Evolutionary conservation across 2,888 invertebrate species (phyloP).

Genomic region (Geophilus truncorum): DNA sequence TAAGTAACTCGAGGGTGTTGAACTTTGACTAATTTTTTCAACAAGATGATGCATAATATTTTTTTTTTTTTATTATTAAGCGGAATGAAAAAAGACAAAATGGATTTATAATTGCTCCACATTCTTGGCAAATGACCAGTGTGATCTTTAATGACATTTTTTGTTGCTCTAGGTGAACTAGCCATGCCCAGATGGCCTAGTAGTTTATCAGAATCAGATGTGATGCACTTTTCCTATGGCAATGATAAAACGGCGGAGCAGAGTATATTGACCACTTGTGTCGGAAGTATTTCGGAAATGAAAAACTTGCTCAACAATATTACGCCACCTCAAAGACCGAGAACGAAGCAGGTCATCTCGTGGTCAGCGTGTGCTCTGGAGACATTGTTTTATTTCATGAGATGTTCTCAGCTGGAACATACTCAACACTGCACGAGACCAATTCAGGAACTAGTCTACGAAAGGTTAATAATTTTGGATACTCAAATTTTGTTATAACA

Average conservation of each 20-base stretch:
- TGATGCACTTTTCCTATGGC: conserved; percentile 34
- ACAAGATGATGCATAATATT: neutral
- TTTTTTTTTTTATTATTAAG: neutral
- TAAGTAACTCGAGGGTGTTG: neutral
- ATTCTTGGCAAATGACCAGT: neutral
- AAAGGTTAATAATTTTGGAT: too few relatives aligned
- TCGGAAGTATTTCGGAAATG: conserved; percentile 73
- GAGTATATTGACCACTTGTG: conserved; percentile 77
- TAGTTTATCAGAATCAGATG: conserved; percentile 42
- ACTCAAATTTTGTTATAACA: neutral
- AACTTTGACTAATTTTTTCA: neutral
- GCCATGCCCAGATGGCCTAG: conserved; percentile 75
- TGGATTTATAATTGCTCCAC: neutral
- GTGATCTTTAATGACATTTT: too few relatives aligned
- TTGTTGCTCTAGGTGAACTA: conserved; percentile 66
- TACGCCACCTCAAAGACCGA: neutral
- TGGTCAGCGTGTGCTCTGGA: conserved; percentile 63
- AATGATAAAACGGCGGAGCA: conserved; percentile 56
- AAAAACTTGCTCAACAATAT: neutral
- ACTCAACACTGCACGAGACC: conserved; percentile 52
- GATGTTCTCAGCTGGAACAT: conserved; percentile 79
- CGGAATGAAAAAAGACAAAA: neutral
- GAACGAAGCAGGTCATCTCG: conserved; percentile 39
- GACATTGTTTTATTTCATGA: conserved; percentile 84
- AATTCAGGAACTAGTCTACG: conserved; percentile 72